Evolutionary conservation across 2,113 vertebrate genomes (phyloP).

Genomic region (cattle (Bos taurus)): DNA sequence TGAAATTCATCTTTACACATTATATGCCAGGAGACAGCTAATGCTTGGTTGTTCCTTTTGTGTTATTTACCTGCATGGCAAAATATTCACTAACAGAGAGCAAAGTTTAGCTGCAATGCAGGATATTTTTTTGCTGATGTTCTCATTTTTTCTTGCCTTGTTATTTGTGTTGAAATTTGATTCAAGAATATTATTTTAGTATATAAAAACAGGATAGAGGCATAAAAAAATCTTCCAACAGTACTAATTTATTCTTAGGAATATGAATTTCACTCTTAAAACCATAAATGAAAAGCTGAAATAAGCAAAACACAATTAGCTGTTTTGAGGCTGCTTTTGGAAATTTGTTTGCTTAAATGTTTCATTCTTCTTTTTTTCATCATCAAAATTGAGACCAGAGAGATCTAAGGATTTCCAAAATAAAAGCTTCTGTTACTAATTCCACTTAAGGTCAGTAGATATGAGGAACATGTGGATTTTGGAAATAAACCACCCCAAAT

Average conservation of each 20-base stretch:
- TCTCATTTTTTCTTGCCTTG: not conserved
- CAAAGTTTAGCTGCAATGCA: not conserved
- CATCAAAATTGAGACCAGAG: not conserved
- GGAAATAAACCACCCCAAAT: not conserved
- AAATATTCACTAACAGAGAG: not conserved
- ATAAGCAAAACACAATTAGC: not conserved
- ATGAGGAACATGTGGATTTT: not conserved
- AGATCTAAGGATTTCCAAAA: not conserved
- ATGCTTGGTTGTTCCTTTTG: not conserved
- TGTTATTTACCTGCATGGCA: not conserved
- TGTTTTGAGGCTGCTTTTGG: not conserved
- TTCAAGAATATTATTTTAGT: not conserved
- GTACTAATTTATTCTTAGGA: not conserved
- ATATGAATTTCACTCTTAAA: not conserved
- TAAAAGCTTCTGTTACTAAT: not conserved
- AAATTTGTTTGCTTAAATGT: not conserved
- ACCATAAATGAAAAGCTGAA: not conserved
- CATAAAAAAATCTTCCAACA: not conserved
- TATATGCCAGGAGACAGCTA: not conserved
- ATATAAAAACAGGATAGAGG: not conserved
- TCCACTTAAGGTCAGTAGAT: not conserved
- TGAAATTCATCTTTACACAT: not conserved
- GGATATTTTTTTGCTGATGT: not conserved
- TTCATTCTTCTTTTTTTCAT: not conserved
- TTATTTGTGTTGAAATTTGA: not conserved